Conservation (phyloP, 2,888 invertebrate genomes). For the Pollenia griseotomentosa region DNA sequence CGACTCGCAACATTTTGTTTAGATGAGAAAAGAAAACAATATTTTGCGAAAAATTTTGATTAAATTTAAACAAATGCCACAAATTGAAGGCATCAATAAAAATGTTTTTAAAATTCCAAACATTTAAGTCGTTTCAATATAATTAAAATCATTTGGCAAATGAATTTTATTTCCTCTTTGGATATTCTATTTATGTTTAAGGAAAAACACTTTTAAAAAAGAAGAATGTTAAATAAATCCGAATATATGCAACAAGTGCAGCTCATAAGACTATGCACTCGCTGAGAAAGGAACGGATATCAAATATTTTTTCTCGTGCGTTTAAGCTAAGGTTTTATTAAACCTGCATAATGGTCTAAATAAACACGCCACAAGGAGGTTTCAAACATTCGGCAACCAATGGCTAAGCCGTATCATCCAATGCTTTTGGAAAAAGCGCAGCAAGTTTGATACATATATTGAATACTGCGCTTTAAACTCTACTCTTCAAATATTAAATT, state of each 20-base stretch:
- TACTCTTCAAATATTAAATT: too few relatives aligned
- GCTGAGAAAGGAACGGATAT: too few relatives aligned
- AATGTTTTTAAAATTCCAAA: conserved; percentile 22
- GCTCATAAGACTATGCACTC: too few relatives aligned
- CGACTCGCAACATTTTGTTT: not conserved
- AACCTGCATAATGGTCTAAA: too few relatives aligned
- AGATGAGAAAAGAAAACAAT: not conserved
- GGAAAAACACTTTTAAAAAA: not conserved
- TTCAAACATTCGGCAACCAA: too few relatives aligned
- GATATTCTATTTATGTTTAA: not conserved
- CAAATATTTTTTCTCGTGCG: too few relatives aligned
- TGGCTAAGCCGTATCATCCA: too few relatives aligned
- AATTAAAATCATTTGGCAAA: conserved; percentile 53
- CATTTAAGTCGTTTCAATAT: conserved; percentile 20
- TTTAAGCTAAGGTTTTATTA: not conserved
- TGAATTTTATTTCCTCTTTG: conserved; percentile 28
- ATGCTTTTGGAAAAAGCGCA: too few relatives aligned
- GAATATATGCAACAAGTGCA: too few relatives aligned
- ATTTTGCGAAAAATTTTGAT: conserved; percentile 1
- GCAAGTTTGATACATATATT: too few relatives aligned
- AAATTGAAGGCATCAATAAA: not conserved
- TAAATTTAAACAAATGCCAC: conserved; percentile 9
- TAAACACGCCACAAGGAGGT: too few relatives aligned
- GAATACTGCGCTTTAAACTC: too few relatives aligned
- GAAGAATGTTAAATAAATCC: not conserved